Evolutionary conservation across 2,113 vertebrate species (phyloP).

Genomic region (Chinchilla lanigera): DNA sequence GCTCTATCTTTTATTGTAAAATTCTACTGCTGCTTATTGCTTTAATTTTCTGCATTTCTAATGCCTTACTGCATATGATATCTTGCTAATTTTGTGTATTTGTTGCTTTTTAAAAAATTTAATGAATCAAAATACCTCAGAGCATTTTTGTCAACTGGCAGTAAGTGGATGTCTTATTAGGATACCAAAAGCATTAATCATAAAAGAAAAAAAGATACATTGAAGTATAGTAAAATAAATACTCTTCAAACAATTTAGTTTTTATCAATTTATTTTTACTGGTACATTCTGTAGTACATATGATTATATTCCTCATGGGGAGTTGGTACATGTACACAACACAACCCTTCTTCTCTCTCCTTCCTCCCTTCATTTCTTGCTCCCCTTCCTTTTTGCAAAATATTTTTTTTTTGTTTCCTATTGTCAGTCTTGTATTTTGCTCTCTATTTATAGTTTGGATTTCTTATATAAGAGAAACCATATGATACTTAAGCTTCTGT

Average conservation of each 20-base stretch:
- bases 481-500: neutral
- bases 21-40: neutral
- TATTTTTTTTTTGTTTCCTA: neutral
- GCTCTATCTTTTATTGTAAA: neutral
- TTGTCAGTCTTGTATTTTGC: neutral
- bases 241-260: neutral
- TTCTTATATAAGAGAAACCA: neutral
- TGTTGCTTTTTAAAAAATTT: constrained; percentile 1
- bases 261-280: neutral
- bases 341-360: neutral
- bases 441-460: neutral
- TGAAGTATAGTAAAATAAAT: neutral
- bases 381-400: neutral
- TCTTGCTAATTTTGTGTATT: neutral
- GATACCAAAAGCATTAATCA: neutral
- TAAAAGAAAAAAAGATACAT: constrained; percentile 30
- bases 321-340: neutral
- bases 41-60: neutral
- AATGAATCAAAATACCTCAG: neutral
- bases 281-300: neutral
- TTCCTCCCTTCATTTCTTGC: neutral
- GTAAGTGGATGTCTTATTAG: neutral
- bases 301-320: neutral
- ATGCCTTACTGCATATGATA: neutral
- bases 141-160: neutral